phyloP scores from a whole-genome alignment of 2,113 vertebrate genomes.

The Riparia riparia region DNA sequence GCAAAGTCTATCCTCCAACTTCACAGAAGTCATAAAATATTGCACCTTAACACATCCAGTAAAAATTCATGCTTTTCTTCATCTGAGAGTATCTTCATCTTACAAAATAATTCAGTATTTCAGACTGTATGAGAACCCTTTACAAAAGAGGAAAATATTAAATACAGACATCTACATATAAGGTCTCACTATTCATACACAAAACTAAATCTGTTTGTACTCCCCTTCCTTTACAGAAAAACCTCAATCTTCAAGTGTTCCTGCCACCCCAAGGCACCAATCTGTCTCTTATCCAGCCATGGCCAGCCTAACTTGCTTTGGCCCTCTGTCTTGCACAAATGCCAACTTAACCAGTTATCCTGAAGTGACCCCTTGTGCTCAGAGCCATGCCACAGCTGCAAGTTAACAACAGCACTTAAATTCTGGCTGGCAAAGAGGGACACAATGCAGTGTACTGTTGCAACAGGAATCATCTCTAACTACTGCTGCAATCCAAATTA shows the following conservation, averaged over 20 bases:
- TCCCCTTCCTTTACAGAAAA: background rate
- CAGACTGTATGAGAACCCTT: background rate
- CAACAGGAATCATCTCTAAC: background rate
- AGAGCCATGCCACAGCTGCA: background rate
- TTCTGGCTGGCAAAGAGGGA: background rate
- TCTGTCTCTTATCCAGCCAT: background rate
- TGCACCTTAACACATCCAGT: background rate
- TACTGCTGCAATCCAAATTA: background rate
- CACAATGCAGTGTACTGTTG: background rate
- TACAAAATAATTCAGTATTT: background rate
- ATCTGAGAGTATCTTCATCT: background rate
- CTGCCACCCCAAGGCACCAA: fast-evolving
- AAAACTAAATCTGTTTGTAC: background rate
- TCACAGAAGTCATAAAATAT: background rate
- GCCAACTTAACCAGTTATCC: background rate
- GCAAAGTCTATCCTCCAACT: background rate
- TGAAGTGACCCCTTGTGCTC: background rate
- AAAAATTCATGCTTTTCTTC: background rate
- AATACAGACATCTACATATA: background rate
- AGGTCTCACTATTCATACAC: background rate
- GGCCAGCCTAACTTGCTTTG: background rate
- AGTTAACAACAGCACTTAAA: background rate
- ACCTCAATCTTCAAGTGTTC: background rate
- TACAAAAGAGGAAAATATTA: background rate
- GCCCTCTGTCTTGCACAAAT: background rate